Evolutionary conservation across 2,113 vertebrate genomes (phyloP), one percentile per base, ranked within the genome.

Genomic region (Ceyx cyanopectus): DNA sequence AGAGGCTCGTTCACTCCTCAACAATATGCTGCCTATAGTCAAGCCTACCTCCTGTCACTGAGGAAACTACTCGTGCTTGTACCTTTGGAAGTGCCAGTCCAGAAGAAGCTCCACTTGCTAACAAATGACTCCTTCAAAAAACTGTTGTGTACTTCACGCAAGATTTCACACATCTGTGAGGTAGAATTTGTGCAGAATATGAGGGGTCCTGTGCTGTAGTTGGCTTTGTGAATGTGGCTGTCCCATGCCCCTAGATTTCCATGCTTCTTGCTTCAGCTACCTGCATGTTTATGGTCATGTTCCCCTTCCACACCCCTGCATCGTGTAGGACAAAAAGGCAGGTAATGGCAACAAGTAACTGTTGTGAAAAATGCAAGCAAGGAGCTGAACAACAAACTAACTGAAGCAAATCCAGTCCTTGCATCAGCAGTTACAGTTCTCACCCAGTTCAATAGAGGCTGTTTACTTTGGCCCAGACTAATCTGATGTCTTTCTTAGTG

Each of bases 11-110:
- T 93, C 77, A 34, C 54, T 79, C 54, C 73, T 81, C 77, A 78
- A 74, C 74, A 89, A 73, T 58, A 81, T 56, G 77, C 83, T 95
- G 50, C 81, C 65, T 93, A 20, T 30, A 50, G 68, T 68, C 50
- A 92, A 85, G 74, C 75, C 94, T 97, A 83, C 93, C 91, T 96
- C 85, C 85, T 92, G 43, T 79, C 50, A 50, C 65, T 87, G 84
- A 56, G 30, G 63, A 77, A 92, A 61, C 65, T 75, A 53, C 61
- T 80, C 48, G 62, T 12, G 11, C 45, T 90, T 74, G 77, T 90
- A 29, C 72, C 53, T 93, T 95, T 79, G 80, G 75, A 87, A 91
- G 30, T 70, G 50, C 43, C 68, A 93, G 68, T 61, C 61, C 81
- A 60, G 70, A 32, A 82, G 65, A 90, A 79, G 21, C 53, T 95